phyloP scores from a whole-genome alignment of 2,888 invertebrate species.

The Odontocolon sp. region DNA sequence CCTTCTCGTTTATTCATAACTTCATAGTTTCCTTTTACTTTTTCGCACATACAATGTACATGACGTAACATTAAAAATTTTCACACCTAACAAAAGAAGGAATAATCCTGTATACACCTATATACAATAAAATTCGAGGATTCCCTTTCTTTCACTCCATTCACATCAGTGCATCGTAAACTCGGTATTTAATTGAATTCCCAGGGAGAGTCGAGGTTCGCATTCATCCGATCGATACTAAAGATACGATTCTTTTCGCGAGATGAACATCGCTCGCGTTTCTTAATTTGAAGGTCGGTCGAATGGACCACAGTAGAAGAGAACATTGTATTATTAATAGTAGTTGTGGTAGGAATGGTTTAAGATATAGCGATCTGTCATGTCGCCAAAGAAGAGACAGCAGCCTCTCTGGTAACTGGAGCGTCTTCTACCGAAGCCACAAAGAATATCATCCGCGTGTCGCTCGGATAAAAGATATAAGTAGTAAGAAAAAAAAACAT shows the following conservation, averaged over 20 bases:
- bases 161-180: constrained; percentile 25
- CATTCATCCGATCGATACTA: constrained; percentile 41
- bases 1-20: constrained; percentile 2
- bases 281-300: constrained; percentile 43
- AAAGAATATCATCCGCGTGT: constrained; percentile 49
- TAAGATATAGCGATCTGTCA: constrained; percentile 60
- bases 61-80: constrained; percentile 3
- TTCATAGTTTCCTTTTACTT: neutral
- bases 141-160: constrained; percentile 16
- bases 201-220: constrained; percentile 30
- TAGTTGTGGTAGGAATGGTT: constrained; percentile 56
- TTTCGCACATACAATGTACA: neutral
- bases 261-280: constrained; percentile 33
- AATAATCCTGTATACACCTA: too few species aligned
- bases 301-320: constrained; percentile 32
- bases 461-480: constrained; percentile 31
- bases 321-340: constrained; percentile 30
- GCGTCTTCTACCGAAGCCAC: constrained; percentile 23
- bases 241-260: constrained; percentile 62
- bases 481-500: constrained; percentile 29
- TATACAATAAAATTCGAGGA: too few species aligned
- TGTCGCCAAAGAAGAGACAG: constrained; percentile 39
- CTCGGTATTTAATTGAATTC: constrained; percentile 42
- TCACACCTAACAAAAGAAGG: neutral
- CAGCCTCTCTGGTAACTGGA: constrained; percentile 37